Evolutionary conservation across 2,888 invertebrate genomes (phyloP).

Genomic region (Hyppa rectilinea): DNA sequence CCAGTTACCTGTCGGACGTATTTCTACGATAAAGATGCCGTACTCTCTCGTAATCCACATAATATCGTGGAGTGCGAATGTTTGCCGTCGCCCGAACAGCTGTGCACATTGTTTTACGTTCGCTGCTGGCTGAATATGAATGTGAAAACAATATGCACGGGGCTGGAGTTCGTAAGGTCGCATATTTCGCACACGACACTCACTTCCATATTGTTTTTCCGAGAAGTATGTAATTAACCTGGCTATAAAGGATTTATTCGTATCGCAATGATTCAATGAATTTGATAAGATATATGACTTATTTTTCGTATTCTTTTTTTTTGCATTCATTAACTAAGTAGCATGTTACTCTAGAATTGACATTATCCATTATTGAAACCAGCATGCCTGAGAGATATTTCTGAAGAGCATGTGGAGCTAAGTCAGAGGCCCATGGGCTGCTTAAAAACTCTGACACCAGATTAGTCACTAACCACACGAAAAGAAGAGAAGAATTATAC

Average conservation of each 20-base stretch:
- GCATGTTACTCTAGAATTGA: slow-evolving; percentile 14
- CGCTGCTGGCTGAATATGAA: slow-evolving; percentile 51
- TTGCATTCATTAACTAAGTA: slow-evolving; percentile 23
- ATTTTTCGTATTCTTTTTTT: slow-evolving; percentile 12
- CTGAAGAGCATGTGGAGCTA: too few species aligned
- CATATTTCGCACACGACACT: slow-evolving; percentile 19
- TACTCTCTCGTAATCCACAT: slow-evolving; percentile 42
- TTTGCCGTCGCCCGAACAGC: slow-evolving; percentile 49
- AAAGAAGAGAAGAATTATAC: too few species aligned
- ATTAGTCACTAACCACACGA: too few species aligned
- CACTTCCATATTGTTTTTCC: slow-evolving; percentile 18
- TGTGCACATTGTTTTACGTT: slow-evolving; percentile 55
- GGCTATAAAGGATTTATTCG: slow-evolving; percentile 17
- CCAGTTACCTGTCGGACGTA: slow-evolving; percentile 11
- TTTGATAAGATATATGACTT: slow-evolving; percentile 46
- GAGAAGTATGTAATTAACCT: slow-evolving; percentile 24
- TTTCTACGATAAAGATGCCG: slow-evolving; percentile 31
- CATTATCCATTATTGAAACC: slow-evolving; percentile 15
- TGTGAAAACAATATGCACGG: slow-evolving; percentile 41
- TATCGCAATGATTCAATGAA: slow-evolving; percentile 26
- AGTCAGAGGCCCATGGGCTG: too few species aligned
- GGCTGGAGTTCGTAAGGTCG: slow-evolving; percentile 43
- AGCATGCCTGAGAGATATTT: too few species aligned
- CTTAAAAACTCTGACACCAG: too few species aligned
- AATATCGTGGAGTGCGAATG: slow-evolving; percentile 34